Evolutionary conservation across 2,113 vertebrate species (phyloP), one percentile per base, ranked within the genome.

Genomic region (Larimichthys crocea): DNA sequence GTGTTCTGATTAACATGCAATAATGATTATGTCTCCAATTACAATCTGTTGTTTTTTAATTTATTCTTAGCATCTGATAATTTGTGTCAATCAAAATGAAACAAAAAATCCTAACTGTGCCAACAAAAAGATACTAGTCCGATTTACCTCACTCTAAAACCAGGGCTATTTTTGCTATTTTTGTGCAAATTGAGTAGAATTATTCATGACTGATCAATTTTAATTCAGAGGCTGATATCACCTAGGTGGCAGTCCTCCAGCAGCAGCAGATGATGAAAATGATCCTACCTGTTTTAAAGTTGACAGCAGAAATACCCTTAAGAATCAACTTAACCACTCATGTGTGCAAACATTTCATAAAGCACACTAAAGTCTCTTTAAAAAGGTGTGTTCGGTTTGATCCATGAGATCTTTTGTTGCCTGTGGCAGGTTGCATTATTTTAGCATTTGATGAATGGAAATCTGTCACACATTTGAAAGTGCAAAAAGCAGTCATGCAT

Each of bases 381-480:
- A 56, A 68, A 74, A 66, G 53, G 40, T 75, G 53, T 16, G 48
- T 60, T 72, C 44, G 22, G 31, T 76, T 74, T 92, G 87, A 92
- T 92, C 75, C 76, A 92, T 89, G 82, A 67, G 66, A 67, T 74
- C 56, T 55, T 26, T 72, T 79, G 72, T 83, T 77, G 71, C 62
- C 55, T 31, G 16, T 88, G 87, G 67, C 87, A 91, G 89, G 17
- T 72, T 69, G 86, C 73, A 91, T 86, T 90, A 83, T 90, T 89
- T 90, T 77, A 87, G 14, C 64, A 35, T 68, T 76, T 90, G 87
- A 92, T 88, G 70, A 90, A 92, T 91, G 83, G 68, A 84, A 74
- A 84, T 24, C 48, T 76, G 89, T 63, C 76, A 73, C 31, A 64
- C 66, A 74, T 86, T 53, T 67, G 84, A 79, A 85, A 80, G 82